A percentile compares a stretch with the other conserved stretches of the same genome.
Evolutionary conservation across 2,888 invertebrate species (phyloP).

Genomic region (Griposia aprilina): DNA sequence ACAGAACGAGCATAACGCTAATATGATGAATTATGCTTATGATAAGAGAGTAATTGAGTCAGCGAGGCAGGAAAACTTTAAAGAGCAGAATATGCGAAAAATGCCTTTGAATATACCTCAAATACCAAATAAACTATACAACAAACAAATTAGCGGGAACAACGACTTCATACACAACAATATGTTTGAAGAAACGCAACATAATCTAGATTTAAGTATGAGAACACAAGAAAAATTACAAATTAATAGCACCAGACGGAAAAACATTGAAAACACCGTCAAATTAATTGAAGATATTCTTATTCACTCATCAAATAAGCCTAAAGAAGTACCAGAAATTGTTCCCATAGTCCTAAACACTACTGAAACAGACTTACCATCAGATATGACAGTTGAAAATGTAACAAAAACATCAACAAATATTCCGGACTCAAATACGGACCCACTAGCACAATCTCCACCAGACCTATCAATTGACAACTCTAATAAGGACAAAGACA

Average conservation of each 20-base stretch:
- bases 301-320: conserved; percentile 72
- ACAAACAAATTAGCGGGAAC: conserved; percentile 66
- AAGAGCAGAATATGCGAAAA: conserved; percentile 53
- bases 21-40: conserved; percentile 63
- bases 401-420: not conserved
- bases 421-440: not conserved
- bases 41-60: conserved; percentile 62
- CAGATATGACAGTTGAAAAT: conserved; percentile 13
- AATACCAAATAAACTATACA: conserved; percentile 75
- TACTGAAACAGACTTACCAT: not conserved
- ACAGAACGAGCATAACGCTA: conserved; percentile 69
- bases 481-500: conserved; percentile 2
- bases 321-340: conserved; percentile 39
- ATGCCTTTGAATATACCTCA: conserved; percentile 78
- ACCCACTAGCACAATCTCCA: conserved; percentile 37
- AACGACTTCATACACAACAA: conserved; percentile 60
- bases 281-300: conserved; percentile 83
- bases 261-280: conserved; percentile 83
- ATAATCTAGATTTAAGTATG: conserved; percentile 69
- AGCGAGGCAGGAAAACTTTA: conserved; percentile 36
- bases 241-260: conserved; percentile 74
- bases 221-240: conserved; percentile 66
- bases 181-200: conserved; percentile 61
- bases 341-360: not conserved
- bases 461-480: not conserved